Conservation (phyloP, 2,888 invertebrate genomes). For the Operophtera brumata region DNA sequence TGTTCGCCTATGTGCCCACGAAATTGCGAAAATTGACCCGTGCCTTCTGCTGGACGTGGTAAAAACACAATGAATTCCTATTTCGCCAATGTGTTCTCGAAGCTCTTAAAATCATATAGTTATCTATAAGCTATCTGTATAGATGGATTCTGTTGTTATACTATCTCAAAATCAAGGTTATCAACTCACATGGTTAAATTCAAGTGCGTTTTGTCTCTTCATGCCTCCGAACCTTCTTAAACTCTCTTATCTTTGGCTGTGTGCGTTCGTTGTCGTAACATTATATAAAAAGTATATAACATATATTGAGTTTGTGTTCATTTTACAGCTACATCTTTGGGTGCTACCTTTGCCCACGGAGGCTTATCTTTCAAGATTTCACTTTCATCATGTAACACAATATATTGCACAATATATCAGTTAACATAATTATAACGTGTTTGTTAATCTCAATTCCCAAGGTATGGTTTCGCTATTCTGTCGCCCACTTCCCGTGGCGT, state of each 20-base stretch:
- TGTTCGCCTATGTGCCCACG: not conserved
- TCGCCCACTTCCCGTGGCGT: constrained; percentile 59
- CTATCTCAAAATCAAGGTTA: constrained; percentile 22
- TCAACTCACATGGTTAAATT: constrained; percentile 26
- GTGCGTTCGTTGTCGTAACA: no score
- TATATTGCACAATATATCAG: not conserved
- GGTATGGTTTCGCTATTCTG: constrained; percentile 44
- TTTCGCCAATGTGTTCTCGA: no score
- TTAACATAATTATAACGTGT: constrained; percentile 15
- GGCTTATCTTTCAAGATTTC: not conserved
- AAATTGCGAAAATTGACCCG: not conserved
- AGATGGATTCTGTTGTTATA: constrained; percentile 2
- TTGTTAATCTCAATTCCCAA: constrained; percentile 12
- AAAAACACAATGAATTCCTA: no score
- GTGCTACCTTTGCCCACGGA: not conserved
- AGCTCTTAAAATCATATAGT: no score
- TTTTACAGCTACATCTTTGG: not conserved
- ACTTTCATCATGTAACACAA: constrained; percentile 1
- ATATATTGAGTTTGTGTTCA: no score
- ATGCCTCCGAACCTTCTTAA: no score
- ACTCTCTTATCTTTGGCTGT: not conserved
- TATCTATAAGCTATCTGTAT: not conserved
- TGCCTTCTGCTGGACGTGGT: no score
- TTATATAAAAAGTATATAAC: no score
- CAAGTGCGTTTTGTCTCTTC: constrained; percentile 1